These are phyloP conservation scores for Escarpia spicata DNA, from an alignment of 2,888 invertebrate genomes.

Conservation along the genomic window DNA sequence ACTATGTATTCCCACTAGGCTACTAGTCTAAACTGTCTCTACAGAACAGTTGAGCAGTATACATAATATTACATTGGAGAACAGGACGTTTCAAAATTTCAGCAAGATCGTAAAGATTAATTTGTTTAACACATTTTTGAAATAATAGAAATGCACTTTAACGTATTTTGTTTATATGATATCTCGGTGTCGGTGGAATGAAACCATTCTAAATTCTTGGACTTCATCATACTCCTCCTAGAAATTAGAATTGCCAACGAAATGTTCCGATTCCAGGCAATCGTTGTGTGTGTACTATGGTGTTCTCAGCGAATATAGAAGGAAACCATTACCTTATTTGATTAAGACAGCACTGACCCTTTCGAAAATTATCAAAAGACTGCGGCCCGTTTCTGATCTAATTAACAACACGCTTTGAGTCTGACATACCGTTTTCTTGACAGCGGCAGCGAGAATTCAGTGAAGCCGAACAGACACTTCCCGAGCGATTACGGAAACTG, in stretches of 20 bases:
- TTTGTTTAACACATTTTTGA: not conserved
- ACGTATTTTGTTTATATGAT: not conserved
- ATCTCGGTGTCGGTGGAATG: not conserved
- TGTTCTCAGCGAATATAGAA: not conserved
- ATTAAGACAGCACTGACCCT: not conserved
- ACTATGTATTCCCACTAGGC: no score
- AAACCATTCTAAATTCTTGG: not conserved
- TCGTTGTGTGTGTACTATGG: not conserved
- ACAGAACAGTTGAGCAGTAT: no score
- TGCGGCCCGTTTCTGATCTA: not conserved
- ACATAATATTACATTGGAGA: no score
- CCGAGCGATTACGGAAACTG: not conserved
- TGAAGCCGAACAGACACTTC: constrained; percentile 16
- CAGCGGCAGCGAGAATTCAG: not conserved
- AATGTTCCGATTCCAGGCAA: not conserved
- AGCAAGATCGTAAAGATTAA: no score
- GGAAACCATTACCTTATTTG: not conserved
- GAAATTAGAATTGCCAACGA: not conserved
- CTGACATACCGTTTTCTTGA: not conserved
- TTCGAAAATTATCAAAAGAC: not conserved
- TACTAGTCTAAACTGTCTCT: no score
- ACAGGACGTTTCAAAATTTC: no score
- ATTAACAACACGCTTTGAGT: not conserved
- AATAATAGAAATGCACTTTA: not conserved
- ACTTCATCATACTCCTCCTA: not conserved